Evolutionary conservation across 2,888 invertebrate genomes (phyloP).

Genomic region (Thera britannica): DNA sequence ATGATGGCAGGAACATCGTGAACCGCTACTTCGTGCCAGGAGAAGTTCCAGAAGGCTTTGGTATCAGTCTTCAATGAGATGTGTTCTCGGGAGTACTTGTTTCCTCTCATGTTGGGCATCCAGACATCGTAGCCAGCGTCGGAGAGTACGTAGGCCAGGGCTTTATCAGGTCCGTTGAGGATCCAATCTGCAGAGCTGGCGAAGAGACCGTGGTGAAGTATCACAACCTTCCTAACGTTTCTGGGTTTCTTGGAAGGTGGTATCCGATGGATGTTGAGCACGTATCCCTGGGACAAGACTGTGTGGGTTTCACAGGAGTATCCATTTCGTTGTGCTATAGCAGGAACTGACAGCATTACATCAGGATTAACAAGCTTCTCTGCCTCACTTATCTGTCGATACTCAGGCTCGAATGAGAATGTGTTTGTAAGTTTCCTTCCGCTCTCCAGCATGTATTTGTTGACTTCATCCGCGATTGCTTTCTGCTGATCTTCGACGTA

Average conservation of each 20-base stretch:
- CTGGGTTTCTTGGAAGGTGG: slow-evolving; percentile 79
- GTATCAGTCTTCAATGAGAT: slow-evolving; percentile 80
- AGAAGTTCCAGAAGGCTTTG: slow-evolving; percentile 89
- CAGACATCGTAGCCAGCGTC: slow-evolving; percentile 91
- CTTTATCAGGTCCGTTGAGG: slow-evolving; percentile 87
- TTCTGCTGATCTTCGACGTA: slow-evolving; percentile 64
- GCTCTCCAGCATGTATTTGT: slow-evolving; percentile 60
- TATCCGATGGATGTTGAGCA: slow-evolving; percentile 92
- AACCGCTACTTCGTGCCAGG: slow-evolving; percentile 95
- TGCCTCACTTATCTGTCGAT: slow-evolving; percentile 41
- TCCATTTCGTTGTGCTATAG: slow-evolving; percentile 80
- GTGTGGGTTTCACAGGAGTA: slow-evolving; percentile 89
- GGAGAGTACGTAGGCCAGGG: slow-evolving; percentile 87
- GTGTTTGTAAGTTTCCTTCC: slow-evolving; percentile 58
- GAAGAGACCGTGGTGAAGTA: slow-evolving; percentile 93
- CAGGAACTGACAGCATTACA: slow-evolving; percentile 64
- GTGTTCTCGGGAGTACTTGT: slow-evolving; percentile 89
- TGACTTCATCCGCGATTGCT: slow-evolving; percentile 58
- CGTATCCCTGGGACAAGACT: slow-evolving; percentile 92
- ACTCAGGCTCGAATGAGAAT: slow-evolving; percentile 55
- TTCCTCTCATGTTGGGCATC: slow-evolving; percentile 93
- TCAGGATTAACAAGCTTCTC: slow-evolving; percentile 65
- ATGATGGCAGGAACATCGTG: slow-evolving; percentile 95
- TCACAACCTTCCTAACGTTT: slow-evolving; percentile 69
- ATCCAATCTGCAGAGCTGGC: slow-evolving; percentile 92